These are phyloP conservation scores for Oreonectes daqikongensis DNA, from an alignment of 2,797 vertebrate genomes.

Conservation along the genomic window DNA sequence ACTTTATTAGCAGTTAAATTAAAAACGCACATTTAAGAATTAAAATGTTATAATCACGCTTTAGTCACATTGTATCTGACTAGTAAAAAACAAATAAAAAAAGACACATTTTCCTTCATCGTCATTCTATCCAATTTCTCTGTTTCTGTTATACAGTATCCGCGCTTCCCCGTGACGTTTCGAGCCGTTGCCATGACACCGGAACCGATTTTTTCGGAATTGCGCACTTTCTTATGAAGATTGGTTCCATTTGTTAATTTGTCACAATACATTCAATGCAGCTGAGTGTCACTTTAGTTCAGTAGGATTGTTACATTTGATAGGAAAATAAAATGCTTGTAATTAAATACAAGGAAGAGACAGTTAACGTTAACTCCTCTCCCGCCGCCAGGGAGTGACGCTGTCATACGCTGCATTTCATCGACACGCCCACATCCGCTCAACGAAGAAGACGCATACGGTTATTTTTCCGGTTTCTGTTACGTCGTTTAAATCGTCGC, in stretches of 20 bases:
- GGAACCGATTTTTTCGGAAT: slow-evolving; percentile 37
- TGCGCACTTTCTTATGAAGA: slow-evolving; percentile 53
- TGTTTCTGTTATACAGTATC: slow-evolving; percentile 34
- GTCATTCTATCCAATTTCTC: background rate
- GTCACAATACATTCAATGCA: background rate
- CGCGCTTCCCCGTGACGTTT: slow-evolving; percentile 56
- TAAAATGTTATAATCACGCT: background rate
- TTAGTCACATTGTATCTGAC: background rate
- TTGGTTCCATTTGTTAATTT: slow-evolving; percentile 6
- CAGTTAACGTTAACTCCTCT: too few relatives aligned
- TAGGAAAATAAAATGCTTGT: too few relatives aligned
- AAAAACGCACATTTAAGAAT: too few relatives aligned
- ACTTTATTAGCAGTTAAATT: background rate
- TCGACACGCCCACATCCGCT: background rate
- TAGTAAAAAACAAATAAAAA: background rate
- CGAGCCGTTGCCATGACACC: slow-evolving; percentile 62
- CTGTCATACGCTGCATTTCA: background rate
- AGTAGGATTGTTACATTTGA: background rate
- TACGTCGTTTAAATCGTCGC: background rate
- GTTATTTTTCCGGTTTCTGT: slow-evolving; percentile 15
- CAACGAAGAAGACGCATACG: slow-evolving; percentile 12
- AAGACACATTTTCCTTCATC: accelerated
- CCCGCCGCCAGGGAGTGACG: slow-evolving; percentile 22
- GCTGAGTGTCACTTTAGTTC: background rate
- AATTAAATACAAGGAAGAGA: too few relatives aligned